Evolutionary conservation across 2,888 invertebrate genomes (phyloP).

Genomic region (Leptogaster cylindrica): DNA sequence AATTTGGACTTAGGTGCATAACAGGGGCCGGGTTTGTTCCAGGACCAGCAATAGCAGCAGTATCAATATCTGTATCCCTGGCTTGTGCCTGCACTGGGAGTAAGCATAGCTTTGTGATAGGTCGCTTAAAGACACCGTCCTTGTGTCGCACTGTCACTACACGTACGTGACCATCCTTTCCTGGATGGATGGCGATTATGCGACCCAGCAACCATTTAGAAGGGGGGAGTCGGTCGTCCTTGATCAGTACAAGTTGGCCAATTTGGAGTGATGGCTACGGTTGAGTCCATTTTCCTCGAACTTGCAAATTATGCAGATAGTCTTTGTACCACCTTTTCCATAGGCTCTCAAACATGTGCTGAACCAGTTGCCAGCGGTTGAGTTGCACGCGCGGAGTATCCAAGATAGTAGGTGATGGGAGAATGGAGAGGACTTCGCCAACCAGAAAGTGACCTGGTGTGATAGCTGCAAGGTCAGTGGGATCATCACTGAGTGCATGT

Average conservation of each 20-base stretch:
- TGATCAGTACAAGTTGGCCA: neutral
- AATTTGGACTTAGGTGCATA: too few relatives aligned
- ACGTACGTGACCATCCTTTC: neutral
- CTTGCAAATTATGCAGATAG: constrained; percentile 1
- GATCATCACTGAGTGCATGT: constrained; percentile 43
- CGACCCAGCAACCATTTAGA: constrained; percentile 2
- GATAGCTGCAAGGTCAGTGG: constrained; percentile 17
- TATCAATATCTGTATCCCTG: too few relatives aligned
- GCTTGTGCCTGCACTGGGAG: neutral
- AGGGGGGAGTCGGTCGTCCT: neutral
- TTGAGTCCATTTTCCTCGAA: neutral
- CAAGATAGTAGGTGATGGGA: too few relatives aligned
- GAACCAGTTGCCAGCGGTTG: neutral
- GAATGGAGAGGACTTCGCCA: neutral
- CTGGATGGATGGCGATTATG: neutral
- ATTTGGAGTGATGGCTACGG: neutral
- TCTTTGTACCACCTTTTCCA: constrained; percentile 8
- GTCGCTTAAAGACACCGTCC: neutral
- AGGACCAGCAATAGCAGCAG: too few relatives aligned
- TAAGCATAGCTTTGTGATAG: neutral
- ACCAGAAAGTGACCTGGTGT: constrained; percentile 31
- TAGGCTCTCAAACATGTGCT: neutral
- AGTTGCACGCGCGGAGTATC: neutral
- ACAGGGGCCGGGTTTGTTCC: too few relatives aligned
- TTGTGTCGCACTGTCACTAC: constrained; percentile 8